A percentile compares a stretch with the other conserved stretches of the same genome.
phyloP scores from a whole-genome alignment of 1,140 invertebrate species.

The Sarcophaga peregrina region DNA sequence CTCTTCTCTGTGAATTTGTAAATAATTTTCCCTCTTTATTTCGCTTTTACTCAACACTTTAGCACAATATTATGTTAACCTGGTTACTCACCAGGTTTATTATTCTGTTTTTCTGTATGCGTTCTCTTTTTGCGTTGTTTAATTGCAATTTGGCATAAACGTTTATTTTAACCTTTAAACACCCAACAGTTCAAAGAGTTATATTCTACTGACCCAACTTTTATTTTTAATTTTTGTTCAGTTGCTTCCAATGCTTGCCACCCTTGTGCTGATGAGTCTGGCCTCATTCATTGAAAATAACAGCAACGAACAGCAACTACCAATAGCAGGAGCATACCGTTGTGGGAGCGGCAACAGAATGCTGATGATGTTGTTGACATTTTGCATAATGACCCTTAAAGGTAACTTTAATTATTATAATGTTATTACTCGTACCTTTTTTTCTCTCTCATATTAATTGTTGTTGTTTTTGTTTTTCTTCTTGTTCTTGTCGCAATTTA shows the following conservation, averaged over 20 bases:
- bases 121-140: background rate
- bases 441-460: background rate
- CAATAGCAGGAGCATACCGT: background rate
- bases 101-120: too few species aligned
- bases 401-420: constrained; percentile 31
- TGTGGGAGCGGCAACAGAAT: background rate
- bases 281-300: background rate
- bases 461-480: background rate
- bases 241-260: background rate
- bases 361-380: constrained; percentile 24
- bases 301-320: background rate
- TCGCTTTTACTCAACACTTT: background rate
- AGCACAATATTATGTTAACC: background rate
- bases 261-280: background rate
- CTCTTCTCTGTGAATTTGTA: too few species aligned
- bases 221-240: background rate
- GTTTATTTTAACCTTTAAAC: background rate
- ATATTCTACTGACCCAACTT: background rate
- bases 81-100: background rate
- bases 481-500: too few species aligned
- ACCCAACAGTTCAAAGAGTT: background rate
- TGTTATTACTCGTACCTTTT: constrained; percentile 27
- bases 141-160: background rate
- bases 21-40: too few species aligned
- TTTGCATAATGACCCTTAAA: constrained; percentile 40